Percentiles rank a stretch among this genome's conserved stretches.
These are phyloP conservation scores for Pseudomyrmex flavicornis DNA, from an alignment of 1,140 invertebrate genomes.

Conservation along the genomic window DNA sequence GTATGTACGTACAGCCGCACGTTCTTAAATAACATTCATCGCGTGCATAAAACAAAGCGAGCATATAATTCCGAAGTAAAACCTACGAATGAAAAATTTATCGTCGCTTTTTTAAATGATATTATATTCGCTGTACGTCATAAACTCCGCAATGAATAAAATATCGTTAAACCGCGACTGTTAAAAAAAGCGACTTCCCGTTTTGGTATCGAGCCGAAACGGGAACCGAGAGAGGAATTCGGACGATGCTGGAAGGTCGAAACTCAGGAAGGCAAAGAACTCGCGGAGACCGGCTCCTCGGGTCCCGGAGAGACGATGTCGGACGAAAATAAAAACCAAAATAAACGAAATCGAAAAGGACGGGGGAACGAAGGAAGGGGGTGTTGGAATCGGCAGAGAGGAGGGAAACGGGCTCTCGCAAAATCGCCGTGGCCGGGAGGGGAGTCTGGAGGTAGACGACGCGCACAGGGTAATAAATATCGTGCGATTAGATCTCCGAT, in stretches of 20 bases:
- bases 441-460: conserved; percentile 69
- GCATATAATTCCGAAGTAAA: neutral
- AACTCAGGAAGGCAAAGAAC: conserved; percentile 30
- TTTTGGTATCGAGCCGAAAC: neutral
- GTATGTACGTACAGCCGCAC: neutral
- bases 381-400: neutral
- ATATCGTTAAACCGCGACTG: conserved; percentile 20
- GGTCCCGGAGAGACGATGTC: conserved; percentile 12
- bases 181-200: conserved; percentile 24
- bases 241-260: conserved; percentile 33
- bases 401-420: conserved; percentile 52
- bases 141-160: conserved; percentile 23
- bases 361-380: conserved; percentile 28
- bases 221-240: conserved; percentile 19
- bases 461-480: conserved; percentile 81
- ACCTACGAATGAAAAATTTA: neutral
- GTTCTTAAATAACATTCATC: neutral
- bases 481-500: conserved; percentile 81
- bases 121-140: neutral
- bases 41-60: neutral
- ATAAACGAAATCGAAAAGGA: conserved; percentile 56
- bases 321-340: conserved; percentile 58
- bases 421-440: conserved; percentile 61
- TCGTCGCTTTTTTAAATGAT: neutral
- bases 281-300: conserved; percentile 44